Conservation (phyloP, 2,888 invertebrate species). For the Neocrepidodera transversa region DNA sequence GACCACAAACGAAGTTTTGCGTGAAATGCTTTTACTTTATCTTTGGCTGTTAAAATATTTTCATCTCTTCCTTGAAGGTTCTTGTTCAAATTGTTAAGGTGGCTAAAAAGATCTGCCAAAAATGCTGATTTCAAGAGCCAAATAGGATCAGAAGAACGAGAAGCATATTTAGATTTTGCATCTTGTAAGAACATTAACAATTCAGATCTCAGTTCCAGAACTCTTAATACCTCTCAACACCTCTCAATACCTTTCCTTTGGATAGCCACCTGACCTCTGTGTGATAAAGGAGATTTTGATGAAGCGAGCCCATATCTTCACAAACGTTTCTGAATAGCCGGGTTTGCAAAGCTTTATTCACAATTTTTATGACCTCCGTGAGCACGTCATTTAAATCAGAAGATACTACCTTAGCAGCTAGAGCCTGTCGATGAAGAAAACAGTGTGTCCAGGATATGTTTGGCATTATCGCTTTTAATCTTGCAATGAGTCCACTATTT, state of each 20-base stretch:
- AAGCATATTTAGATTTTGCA: too few relatives aligned
- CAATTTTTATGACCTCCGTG: conserved; percentile 37
- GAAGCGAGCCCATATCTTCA: conserved; percentile 45
- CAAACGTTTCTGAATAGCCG: conserved; percentile 30
- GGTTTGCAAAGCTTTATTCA: conserved; percentile 46
- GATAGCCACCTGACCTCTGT: conserved; percentile 37
- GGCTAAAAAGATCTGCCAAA: too few relatives aligned
- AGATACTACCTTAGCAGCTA: conserved; percentile 18
- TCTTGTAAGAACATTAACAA: too few relatives aligned
- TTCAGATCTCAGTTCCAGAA: conserved; percentile 47
- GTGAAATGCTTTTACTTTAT: too few relatives aligned
- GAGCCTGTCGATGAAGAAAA: conserved; percentile 24
- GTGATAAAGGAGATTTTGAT: conserved; percentile 44
- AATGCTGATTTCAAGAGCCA: too few relatives aligned
- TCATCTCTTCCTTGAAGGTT: too few relatives aligned
- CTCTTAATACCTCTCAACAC: conserved; percentile 42
- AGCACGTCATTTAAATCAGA: conserved; percentile 35
- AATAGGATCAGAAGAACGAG: too few relatives aligned
- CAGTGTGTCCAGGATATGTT: conserved; percentile 39
- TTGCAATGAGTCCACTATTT: conserved; percentile 42
- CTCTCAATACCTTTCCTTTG: conserved; percentile 35
- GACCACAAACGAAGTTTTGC: too few relatives aligned
- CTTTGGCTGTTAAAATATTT: too few relatives aligned
- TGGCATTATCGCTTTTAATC: conserved; percentile 45
- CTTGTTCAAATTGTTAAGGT: too few relatives aligned